Evolutionary conservation across 2,113 vertebrate genomes (phyloP).

Genomic region (Garra rufa): DNA sequence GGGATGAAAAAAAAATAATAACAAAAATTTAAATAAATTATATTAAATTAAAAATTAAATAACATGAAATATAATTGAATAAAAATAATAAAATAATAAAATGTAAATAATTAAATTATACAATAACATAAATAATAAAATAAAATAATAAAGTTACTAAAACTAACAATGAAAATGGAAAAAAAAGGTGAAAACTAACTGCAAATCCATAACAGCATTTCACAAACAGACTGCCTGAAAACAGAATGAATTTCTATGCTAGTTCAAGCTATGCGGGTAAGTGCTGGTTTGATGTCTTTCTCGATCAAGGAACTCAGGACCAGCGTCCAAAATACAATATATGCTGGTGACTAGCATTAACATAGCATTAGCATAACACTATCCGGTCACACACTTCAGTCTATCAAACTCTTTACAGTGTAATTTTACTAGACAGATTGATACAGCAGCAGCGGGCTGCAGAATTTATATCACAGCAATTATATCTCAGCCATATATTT

Average conservation of each 20-base stretch:
- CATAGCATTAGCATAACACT: neutral
- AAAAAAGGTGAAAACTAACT: too few species aligned
- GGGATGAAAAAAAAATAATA: too few species aligned
- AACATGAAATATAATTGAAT: too few species aligned
- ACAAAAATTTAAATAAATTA: too few species aligned
- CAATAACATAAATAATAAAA: too few species aligned
- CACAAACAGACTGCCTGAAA: neutral
- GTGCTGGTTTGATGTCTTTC: neutral
- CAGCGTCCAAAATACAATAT: neutral
- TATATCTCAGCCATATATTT: slow-evolving; percentile 7
- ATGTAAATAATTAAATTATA: too few species aligned
- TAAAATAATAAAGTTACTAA: too few species aligned
- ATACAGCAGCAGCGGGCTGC: neutral
- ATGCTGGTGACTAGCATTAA: neutral
- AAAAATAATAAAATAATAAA: too few species aligned
- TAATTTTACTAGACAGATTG: neutral
- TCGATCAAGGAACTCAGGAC: neutral
- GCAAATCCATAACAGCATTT: too few species aligned
- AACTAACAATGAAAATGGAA: too few species aligned
- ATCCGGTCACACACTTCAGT: neutral
- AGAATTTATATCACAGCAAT: slow-evolving; percentile 17
- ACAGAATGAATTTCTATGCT: neutral
- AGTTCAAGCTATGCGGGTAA: neutral
- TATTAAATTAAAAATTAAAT: too few species aligned
- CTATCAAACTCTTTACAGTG: neutral